These are phyloP conservation scores for Gnathonemus longibarbis DNA, from an alignment of 2,113 vertebrate genomes.

Conservation along the genomic window DNA sequence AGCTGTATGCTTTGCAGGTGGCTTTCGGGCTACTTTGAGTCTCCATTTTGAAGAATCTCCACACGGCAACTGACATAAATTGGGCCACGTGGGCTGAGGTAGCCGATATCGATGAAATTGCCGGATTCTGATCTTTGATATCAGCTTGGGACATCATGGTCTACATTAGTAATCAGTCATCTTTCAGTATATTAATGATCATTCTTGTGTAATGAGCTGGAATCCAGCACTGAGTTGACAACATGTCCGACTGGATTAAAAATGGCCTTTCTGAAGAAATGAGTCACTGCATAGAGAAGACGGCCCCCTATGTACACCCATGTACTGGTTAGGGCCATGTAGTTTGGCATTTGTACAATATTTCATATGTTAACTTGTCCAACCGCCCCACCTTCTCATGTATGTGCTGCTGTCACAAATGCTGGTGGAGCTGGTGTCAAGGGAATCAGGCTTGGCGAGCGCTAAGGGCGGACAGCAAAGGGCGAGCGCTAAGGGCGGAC, in stretches of 20 bases:
- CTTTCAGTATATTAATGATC: not conserved
- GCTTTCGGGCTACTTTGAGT: not conserved
- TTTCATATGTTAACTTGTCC: not conserved
- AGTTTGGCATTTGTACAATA: conserved; percentile 62
- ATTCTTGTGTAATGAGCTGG: not conserved
- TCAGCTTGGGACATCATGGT: not conserved
- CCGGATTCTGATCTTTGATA: not conserved
- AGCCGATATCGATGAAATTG: not conserved
- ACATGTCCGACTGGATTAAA: not conserved
- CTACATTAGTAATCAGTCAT: not conserved
- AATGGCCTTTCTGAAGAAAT: not conserved
- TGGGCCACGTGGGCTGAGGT: not conserved
- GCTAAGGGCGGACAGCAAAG: not conserved
- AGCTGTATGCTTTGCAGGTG: not conserved
- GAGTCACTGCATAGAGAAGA: not conserved
- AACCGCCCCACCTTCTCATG: not conserved
- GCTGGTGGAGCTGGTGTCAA: not conserved
- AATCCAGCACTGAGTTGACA: not conserved
- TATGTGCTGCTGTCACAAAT: not conserved
- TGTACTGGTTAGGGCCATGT: conserved; percentile 2
- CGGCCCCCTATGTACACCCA: not conserved
- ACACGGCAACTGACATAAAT: not conserved
- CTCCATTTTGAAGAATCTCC: not conserved
- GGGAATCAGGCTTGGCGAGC: not conserved
- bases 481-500: not conserved